Percentiles rank a stretch among this genome's conserved stretches.
These are phyloP conservation scores for Podarcis cretensis DNA, from an alignment of 2,113 vertebrate genomes.

Conservation along the genomic window DNA sequence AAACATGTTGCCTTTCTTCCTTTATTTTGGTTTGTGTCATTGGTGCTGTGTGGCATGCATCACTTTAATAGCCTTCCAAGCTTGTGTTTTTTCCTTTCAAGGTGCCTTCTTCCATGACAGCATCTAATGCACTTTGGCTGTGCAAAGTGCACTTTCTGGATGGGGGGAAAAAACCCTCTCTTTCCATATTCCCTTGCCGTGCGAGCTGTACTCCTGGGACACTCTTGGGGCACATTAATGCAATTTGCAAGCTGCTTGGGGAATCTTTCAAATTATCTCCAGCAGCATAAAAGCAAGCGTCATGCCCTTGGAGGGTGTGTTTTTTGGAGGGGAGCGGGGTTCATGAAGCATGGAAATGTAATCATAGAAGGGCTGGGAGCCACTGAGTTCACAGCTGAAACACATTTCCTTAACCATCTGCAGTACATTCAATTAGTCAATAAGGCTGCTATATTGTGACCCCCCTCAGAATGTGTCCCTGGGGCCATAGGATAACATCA, in stretches of 20 bases:
- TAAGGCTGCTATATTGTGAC: too few species aligned
- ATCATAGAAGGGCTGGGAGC: too few species aligned
- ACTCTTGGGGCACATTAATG: neutral
- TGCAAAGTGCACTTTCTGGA: neutral
- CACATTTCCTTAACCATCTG: neutral
- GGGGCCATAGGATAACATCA: too few species aligned
- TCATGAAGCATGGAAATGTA: neutral
- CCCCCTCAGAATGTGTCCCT: too few species aligned
- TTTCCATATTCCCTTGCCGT: neutral
- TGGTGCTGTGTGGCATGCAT: constrained; percentile 47
- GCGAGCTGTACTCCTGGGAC: neutral
- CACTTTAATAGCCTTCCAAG: constrained; percentile 27
- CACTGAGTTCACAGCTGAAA: neutral
- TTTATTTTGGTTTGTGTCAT: constrained; percentile 35
- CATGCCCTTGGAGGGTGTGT: neutral
- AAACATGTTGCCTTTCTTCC: neutral
- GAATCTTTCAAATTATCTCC: neutral
- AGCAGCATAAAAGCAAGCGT: neutral
- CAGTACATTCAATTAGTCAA: neutral
- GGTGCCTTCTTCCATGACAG: neutral
- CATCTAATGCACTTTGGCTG: neutral
- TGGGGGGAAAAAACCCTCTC: neutral
- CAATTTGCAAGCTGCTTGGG: neutral
- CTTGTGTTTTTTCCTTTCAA: neutral
- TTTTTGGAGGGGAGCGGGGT: accelerated